Evolutionary conservation across 2,113 vertebrate species (phyloP), one percentile per base, ranked within the genome.

Genomic region (Leptocoma aspasia): DNA sequence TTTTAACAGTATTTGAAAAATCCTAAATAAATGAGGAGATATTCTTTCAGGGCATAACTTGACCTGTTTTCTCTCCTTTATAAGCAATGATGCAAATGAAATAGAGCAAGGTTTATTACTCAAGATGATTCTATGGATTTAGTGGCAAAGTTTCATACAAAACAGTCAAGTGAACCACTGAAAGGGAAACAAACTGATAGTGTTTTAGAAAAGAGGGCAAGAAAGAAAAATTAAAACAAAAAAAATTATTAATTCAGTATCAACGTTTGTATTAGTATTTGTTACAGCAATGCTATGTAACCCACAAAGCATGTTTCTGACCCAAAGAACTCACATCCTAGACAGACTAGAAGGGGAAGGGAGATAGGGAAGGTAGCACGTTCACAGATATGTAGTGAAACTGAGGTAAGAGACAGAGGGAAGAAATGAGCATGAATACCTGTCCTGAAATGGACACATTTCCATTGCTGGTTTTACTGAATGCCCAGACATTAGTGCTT

Each of bases 21-120:
- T 60, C 42, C 75, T 92, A 93, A 95, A 80, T 80, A 80, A 96
- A 95, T 30, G 8, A 89, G 73, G 53, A 71, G 3, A 69, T 82
- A 80, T 72, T 90, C 79, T 93, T 92, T 42, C 85, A 90, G 90
- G 88, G 77, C 75, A 93, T 77, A 94, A 76, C 59, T 71, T 94
- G 94, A 82, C 94, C 95, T 90, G 71, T 57, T 96, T 94, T 94
- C 76, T 92, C 88, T 88, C 57, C 57, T 82, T 85, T 60, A 69
- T 82, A 86, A 66, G 61, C 82, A 95, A 75, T 56, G 75, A 95
- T 88, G 94, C 82, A 90, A 96, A 93, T 69, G 61, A 92, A 94
- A 90, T 5, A 2, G 60, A 91, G 70, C 3, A 0, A 90, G 50
- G 30, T 61, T 90, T 82, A 37, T 45, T 80, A 82, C 28, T 77